These are phyloP conservation scores for Sebastes kiyomatsui DNA, from an alignment of 2,797 vertebrate genomes.

Conservation along the genomic window DNA sequence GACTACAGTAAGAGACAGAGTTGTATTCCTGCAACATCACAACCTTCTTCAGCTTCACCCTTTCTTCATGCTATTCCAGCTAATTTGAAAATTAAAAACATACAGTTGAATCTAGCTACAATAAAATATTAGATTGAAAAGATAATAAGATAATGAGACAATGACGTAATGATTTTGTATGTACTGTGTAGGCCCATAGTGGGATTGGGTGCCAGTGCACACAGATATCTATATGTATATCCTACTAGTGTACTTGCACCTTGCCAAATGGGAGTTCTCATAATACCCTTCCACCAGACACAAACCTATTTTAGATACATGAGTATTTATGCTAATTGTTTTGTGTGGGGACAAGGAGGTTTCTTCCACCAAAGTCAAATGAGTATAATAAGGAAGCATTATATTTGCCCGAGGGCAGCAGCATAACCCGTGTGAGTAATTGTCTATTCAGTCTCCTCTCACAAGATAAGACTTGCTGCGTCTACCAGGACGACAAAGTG, in stretches of 20 bases:
- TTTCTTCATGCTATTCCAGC: neutral
- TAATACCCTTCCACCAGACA: neutral
- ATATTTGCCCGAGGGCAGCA: slow-evolving; percentile 27
- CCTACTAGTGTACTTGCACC: neutral
- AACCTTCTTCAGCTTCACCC: neutral
- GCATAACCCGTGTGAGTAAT: slow-evolving; percentile 20
- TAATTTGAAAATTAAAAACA: neutral
- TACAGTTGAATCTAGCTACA: neutral
- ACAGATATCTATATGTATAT: neutral
- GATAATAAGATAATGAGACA: neutral
- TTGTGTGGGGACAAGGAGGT: neutral
- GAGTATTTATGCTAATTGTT: slow-evolving; percentile 27
- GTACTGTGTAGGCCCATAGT: neutral
- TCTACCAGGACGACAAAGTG: neutral
- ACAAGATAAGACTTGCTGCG: slow-evolving; percentile 7
- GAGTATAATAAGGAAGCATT: slow-evolving; percentile 8
- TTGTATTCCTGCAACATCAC: neutral
- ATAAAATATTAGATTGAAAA: neutral
- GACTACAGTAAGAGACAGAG: neutral
- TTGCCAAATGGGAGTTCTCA: neutral
- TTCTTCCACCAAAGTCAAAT: slow-evolving; percentile 11
- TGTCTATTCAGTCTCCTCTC: slow-evolving; percentile 6
- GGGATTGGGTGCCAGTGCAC: neutral
- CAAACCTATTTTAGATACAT: neutral
- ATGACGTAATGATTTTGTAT: neutral